Percentiles rank a stretch among this genome's conserved stretches.
Conservation (phyloP, 2,888 invertebrate genomes). For the Tryphoninae sp. region DNA sequence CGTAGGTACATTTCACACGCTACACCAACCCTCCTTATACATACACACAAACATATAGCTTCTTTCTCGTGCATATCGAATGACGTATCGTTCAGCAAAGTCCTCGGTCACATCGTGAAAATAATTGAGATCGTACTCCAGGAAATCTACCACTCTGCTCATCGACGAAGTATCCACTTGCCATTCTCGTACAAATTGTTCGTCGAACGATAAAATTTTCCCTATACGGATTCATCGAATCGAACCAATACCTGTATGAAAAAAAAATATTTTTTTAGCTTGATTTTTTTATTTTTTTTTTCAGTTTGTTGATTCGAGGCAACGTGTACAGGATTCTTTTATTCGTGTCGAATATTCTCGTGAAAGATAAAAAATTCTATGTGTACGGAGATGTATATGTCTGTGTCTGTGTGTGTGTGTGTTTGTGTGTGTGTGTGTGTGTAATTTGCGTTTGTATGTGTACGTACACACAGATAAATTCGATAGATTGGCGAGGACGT, state of each 20-base stretch:
- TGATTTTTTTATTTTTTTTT: too few relatives aligned
- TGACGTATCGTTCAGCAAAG: neutral
- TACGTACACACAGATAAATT: neutral
- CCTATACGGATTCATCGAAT: neutral
- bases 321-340: neutral
- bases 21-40: neutral
- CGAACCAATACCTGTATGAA: too few relatives aligned
- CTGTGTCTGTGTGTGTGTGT: neutral
- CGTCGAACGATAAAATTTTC: conserved; percentile 1
- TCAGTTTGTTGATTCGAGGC: too few relatives aligned
- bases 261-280: too few relatives aligned
- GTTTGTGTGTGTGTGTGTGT: neutral
- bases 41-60: conserved; percentile 17
- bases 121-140: conserved; percentile 23
- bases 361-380: neutral
- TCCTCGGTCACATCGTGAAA: conserved; percentile 7
- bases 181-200: conserved; percentile 3
- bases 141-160: conserved; percentile 12
- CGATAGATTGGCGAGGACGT: conserved; percentile 53
- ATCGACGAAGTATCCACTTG: neutral
- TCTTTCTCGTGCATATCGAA: conserved; percentile 29
- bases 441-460: neutral
- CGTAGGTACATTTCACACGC: conserved; percentile 29
- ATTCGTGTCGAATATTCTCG: neutral
- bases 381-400: neutral